Conservation (phyloP, 2,113 vertebrate genomes). For the Setophaga coronata region DNA sequence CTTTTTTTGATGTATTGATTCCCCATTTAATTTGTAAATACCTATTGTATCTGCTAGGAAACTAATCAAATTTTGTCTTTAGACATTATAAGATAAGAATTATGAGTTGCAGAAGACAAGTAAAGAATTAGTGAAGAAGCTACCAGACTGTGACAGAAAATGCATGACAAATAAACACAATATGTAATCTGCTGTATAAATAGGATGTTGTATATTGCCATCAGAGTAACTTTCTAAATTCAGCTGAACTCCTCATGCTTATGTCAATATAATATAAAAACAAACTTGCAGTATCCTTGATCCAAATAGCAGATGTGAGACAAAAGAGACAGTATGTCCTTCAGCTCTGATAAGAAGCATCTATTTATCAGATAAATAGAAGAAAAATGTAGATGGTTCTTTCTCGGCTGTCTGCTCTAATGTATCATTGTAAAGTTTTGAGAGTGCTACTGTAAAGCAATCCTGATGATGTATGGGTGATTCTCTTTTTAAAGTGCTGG, state of each 20-base stretch:
- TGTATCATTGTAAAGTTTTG: neutral
- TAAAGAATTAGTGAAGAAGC: neutral
- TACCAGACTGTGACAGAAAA: neutral
- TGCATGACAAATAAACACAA: neutral
- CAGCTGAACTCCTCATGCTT: neutral
- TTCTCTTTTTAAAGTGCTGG: neutral
- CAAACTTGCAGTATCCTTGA: neutral
- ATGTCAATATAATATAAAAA: neutral
- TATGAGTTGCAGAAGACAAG: neutral
- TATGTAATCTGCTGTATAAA: neutral
- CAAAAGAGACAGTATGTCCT: neutral
- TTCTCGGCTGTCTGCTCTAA: neutral
- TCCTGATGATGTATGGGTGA: rapidly evolving
- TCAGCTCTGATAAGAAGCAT: neutral
- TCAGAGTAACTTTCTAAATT: neutral
- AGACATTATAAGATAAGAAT: neutral
- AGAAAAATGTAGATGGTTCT: neutral
- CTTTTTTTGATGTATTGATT: neutral
- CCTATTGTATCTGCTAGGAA: neutral
- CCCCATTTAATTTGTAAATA: neutral
- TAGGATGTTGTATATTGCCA: neutral
- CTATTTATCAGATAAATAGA: neutral
- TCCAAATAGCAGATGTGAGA: neutral
- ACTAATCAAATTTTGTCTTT: neutral
- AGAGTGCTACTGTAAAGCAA: neutral